phyloP scores from a whole-genome alignment of 2,113 vertebrate genomes.

The Aegithalos caudatus region DNA sequence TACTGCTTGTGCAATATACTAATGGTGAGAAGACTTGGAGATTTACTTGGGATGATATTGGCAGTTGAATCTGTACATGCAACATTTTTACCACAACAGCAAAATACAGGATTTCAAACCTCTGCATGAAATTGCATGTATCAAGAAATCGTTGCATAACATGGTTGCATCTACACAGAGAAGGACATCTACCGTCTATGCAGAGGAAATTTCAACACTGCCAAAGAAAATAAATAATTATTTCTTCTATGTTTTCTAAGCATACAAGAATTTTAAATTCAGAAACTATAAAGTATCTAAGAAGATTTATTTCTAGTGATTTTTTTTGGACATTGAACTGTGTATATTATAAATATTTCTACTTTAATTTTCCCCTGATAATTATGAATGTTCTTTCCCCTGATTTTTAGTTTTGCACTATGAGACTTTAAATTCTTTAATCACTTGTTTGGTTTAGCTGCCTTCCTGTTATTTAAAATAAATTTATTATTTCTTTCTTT shows the following conservation, averaged over 20 bases:
- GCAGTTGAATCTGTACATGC: not conserved
- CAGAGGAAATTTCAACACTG: not conserved
- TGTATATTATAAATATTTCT: not conserved
- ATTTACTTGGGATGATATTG: not conserved
- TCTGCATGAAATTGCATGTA: not conserved
- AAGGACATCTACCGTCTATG: not conserved
- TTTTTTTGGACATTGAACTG: not conserved
- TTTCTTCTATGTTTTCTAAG: not conserved
- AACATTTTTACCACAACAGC: not conserved
- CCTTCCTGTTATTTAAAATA: not conserved
- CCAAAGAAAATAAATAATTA: not conserved
- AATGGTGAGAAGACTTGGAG: not conserved
- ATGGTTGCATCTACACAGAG: not conserved
- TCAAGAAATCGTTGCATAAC: not conserved
- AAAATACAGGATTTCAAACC: not conserved
- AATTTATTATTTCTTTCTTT: not conserved
- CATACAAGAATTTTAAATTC: not conserved
- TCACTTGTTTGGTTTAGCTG: not conserved
- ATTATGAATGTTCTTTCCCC: not conserved
- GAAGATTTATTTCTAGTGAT: not conserved
- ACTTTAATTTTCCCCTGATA: not conserved
- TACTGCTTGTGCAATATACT: not conserved
- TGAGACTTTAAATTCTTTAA: not conserved
- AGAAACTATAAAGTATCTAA: not conserved
- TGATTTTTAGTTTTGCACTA: not conserved